These are phyloP conservation scores for Zoanthus gigantus DNA, from an alignment of 92 coral and sea anemone species.

Conservation along the genomic window DNA sequence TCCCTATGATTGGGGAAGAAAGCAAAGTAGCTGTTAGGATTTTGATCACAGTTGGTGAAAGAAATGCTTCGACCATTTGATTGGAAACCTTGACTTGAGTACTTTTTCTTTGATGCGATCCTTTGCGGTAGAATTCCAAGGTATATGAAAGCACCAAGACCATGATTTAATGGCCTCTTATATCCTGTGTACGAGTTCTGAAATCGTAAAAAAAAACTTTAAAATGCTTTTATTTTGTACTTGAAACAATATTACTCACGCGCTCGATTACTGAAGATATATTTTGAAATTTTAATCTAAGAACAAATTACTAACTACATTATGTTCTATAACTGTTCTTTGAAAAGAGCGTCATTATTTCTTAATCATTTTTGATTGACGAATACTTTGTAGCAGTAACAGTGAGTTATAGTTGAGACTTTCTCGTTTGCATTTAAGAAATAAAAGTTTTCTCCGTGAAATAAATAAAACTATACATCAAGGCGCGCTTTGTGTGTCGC, in stretches of 20 bases:
- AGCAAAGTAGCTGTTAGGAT: slow-evolving; percentile 73
- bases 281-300: too few relatives aligned
- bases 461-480: too few relatives aligned
- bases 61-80: slow-evolving; percentile 45
- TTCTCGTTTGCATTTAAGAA: too few relatives aligned
- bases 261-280: too few relatives aligned
- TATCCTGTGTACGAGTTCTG: slow-evolving; percentile 63
- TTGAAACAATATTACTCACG: not conserved
- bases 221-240: not conserved
- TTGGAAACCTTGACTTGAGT: slow-evolving; percentile 54
- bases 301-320: too few relatives aligned
- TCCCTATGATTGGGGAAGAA: slow-evolving; percentile 68
- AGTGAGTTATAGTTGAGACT: too few relatives aligned
- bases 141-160: slow-evolving; percentile 46
- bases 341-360: too few relatives aligned
- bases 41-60: slow-evolving; percentile 61
- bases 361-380: too few relatives aligned
- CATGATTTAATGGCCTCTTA: slow-evolving; percentile 49
- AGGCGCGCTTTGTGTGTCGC: too few relatives aligned
- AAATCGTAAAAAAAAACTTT: not conserved
- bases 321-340: too few relatives aligned
- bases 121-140: slow-evolving; percentile 56
- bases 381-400: too few relatives aligned
- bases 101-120: not conserved
- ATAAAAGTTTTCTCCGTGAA: too few relatives aligned